phyloP scores from a whole-genome alignment of 2,888 invertebrate species.

The Scaeva pyrastri region DNA sequence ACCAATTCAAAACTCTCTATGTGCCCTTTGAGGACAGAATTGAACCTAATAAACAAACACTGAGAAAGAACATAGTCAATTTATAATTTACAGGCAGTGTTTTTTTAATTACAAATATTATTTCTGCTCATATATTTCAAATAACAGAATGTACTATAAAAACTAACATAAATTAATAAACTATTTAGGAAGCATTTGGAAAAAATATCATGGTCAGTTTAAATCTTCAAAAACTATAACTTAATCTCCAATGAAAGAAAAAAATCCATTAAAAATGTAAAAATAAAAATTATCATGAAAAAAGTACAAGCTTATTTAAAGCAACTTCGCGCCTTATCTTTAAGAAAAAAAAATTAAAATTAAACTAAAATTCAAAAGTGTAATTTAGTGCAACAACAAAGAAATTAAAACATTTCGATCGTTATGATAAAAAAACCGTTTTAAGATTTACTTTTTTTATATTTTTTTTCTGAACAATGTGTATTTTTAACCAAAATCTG shows the following conservation, averaged over 20 bases:
- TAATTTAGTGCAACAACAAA: conserved; percentile 77
- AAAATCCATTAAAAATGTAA: conserved; percentile 83
- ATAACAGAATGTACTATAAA: conserved; percentile 68
- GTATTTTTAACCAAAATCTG: conserved; percentile 87
- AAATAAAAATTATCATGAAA: conserved; percentile 86
- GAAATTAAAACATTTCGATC: conserved; percentile 72
- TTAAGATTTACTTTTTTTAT: conserved; percentile 70
- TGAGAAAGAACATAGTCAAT: conserved; percentile 76
- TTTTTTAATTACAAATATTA: conserved; percentile 75
- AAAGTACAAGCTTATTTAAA: conserved; percentile 90
- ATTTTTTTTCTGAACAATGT: conserved; percentile 80
- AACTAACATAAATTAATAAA: conserved; percentile 76
- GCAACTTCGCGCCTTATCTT: conserved; percentile 91
- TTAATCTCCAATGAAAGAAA: conserved; percentile 76
- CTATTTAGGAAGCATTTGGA: conserved; percentile 83
- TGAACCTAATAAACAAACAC: conserved; percentile 49
- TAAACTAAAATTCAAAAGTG: conserved; percentile 81
- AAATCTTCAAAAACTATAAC: conserved; percentile 77
- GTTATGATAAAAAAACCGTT: conserved; percentile 78
- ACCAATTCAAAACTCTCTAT: conserved; percentile 61
- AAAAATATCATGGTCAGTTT: conserved; percentile 83
- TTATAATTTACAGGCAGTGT: conserved; percentile 83
- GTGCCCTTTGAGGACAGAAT: conserved; percentile 43
- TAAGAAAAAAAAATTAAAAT: conserved; percentile 84
- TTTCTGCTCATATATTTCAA: conserved; percentile 40